phyloP scores from a whole-genome alignment of 2,113 vertebrate species.

The Condylura cristata region DNA sequence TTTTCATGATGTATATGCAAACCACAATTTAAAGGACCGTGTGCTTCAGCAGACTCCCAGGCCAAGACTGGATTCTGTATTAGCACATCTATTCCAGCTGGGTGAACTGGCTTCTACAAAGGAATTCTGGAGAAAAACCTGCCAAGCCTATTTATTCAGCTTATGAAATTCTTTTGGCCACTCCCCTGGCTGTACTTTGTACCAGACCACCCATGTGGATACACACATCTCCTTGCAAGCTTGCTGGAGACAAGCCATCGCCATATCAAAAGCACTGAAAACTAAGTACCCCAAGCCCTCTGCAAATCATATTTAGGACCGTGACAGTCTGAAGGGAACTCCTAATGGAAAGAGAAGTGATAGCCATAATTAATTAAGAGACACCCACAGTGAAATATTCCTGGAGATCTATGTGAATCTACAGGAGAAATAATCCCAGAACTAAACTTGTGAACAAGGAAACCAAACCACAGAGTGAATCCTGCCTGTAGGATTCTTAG shows the following conservation, averaged over 20 bases:
- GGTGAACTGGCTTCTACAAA: not conserved
- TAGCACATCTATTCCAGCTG: not conserved
- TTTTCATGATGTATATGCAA: not conserved
- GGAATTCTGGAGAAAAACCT: conserved; percentile 30
- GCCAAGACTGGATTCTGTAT: not conserved
- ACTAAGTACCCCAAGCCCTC: not conserved
- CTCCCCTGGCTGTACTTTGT: not conserved
- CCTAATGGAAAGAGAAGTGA: not conserved
- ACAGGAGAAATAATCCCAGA: not conserved
- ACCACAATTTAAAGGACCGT: not conserved
- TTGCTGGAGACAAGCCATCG: not conserved
- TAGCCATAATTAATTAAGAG: not conserved
- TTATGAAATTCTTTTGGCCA: conserved; percentile 37
- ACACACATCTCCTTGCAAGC: not conserved
- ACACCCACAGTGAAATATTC: not conserved
- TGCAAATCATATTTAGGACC: not conserved
- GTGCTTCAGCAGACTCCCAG: not conserved
- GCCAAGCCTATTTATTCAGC: not conserved
- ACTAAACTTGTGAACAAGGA: not conserved
- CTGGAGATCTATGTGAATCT: not conserved
- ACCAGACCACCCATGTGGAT: conserved; percentile 45
- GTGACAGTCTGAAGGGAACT: not conserved
- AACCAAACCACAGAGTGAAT: not conserved
- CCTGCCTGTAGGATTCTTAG: not conserved
- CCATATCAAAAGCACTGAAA: not conserved